phyloP scores from a whole-genome alignment of 2,797 vertebrate genomes.

The Geotrypetes seraphini region DNA sequence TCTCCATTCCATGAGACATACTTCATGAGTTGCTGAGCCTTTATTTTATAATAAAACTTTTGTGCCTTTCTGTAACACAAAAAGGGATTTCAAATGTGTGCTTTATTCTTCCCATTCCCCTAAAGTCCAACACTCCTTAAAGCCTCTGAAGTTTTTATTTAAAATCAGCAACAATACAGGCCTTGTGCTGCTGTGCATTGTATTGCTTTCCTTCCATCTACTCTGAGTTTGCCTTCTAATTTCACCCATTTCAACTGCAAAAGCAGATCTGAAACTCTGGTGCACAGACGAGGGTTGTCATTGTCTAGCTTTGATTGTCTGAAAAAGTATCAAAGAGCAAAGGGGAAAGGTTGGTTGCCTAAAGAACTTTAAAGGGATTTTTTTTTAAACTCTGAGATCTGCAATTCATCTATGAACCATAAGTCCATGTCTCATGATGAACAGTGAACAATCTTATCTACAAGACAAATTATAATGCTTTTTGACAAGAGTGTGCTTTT shows the following conservation, averaged over 20 bases:
- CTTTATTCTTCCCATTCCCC: slow-evolving; percentile 47
- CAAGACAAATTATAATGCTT: too few relatives aligned
- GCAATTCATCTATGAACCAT: neutral
- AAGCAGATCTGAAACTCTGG: slow-evolving; percentile 9
- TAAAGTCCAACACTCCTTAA: slow-evolving; percentile 31
- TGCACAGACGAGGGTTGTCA: slow-evolving; percentile 18
- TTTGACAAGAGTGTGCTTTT: too few relatives aligned
- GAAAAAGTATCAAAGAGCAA: slow-evolving; percentile 14
- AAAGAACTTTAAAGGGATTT: slow-evolving; percentile 19
- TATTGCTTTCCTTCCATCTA: neutral
- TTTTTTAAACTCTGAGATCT: neutral
- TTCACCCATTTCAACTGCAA: slow-evolving; percentile 17
- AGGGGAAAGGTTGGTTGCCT: slow-evolving; percentile 24
- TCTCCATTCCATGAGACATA: slow-evolving; percentile 16
- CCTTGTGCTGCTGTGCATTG: slow-evolving; percentile 21
- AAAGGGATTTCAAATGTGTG: slow-evolving; percentile 37
- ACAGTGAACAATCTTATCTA: too few relatives aligned
- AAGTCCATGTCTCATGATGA: too few relatives aligned
- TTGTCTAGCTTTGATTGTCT: slow-evolving; percentile 6
- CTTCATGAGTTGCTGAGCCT: slow-evolving; percentile 42
- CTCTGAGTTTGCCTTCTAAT: slow-evolving; percentile 14
- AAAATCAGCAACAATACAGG: slow-evolving; percentile 11
- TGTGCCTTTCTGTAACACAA: slow-evolving; percentile 39
- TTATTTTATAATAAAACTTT: slow-evolving; percentile 34
- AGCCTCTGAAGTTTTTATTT: slow-evolving; percentile 14